A percentile compares a stretch with the other conserved stretches of the same genome.
These are phyloP conservation scores for Drosophila santomea DNA, from an alignment of 1,140 invertebrate genomes.

Conservation along the genomic window DNA sequence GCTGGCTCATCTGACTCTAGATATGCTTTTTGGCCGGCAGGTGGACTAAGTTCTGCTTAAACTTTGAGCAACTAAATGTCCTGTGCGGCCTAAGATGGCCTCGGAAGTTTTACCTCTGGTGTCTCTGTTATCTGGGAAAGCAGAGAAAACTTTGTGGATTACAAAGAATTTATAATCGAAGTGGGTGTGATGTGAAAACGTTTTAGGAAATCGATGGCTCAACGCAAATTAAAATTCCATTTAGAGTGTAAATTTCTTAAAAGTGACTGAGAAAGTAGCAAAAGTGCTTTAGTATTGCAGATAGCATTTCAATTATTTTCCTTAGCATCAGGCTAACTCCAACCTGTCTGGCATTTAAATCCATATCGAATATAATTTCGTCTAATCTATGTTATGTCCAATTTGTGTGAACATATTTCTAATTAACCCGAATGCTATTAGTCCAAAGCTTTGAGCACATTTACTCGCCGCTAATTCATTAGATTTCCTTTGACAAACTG, in stretches of 20 bases:
- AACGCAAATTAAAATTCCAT: conserved; percentile 41
- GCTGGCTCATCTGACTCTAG: conserved; percentile 40
- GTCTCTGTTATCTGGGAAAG: conserved; percentile 9
- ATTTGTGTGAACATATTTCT: conserved; percentile 60
- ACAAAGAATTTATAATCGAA: conserved; percentile 44
- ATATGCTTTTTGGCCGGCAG: conserved; percentile 15
- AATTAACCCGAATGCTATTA: conserved; percentile 63
- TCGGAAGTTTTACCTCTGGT: conserved; percentile 21
- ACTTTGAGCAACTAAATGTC: conserved; percentile 59
- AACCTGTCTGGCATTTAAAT: conserved; percentile 23
- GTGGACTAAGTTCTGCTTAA: conserved; percentile 19
- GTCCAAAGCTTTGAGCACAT: conserved; percentile 35
- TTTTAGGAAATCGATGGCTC: conserved; percentile 32
- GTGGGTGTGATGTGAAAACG: conserved; percentile 14
- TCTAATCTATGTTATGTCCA: conserved; percentile 56
- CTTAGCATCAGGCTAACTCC: not conserved
- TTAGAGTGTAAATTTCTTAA: not conserved
- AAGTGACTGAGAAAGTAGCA: conserved; percentile 2
- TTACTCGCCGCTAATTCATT: conserved; percentile 49
- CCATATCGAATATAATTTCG: conserved; percentile 35
- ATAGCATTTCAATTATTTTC: conserved; percentile 7
- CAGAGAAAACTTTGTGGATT: conserved; percentile 38
- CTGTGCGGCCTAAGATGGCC: conserved; percentile 23
- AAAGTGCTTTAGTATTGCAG: conserved; percentile 2
- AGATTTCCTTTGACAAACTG: conserved; percentile 7